Evolutionary conservation across 2,797 vertebrate species (phyloP).

Genomic region (Chloroceryle amazona): DNA sequence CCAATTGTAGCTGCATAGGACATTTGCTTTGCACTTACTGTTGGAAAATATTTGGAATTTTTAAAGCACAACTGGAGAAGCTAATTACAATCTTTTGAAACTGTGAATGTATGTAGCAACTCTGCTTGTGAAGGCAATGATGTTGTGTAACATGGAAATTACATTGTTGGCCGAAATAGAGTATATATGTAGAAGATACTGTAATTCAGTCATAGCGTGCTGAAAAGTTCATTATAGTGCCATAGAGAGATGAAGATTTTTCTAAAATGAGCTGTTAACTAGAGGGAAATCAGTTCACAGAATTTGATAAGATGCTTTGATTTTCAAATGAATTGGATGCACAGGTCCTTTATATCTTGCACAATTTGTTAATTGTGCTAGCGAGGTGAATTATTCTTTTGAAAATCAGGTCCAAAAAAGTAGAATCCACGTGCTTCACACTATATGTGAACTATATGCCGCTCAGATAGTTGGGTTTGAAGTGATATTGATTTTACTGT

Average conservation of each 20-base stretch:
- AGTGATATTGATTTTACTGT: constrained; percentile 74
- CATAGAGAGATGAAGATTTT: constrained; percentile 36
- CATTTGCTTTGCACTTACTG: constrained; percentile 82
- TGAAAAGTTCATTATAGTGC: constrained; percentile 58
- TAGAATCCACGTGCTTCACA: constrained; percentile 44
- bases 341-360: constrained; percentile 11
- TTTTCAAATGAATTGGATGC: constrained; percentile 42
- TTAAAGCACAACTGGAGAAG: constrained; percentile 92
- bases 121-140: constrained; percentile 80
- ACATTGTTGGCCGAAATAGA: constrained; percentile 74
- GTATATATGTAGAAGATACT: constrained; percentile 70
- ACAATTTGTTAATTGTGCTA: constrained; percentile 48
- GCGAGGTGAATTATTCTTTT: constrained; percentile 9
- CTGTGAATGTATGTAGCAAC: constrained; percentile 90
- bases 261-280: background rate
- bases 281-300: constrained; percentile 30
- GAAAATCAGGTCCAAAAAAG: constrained; percentile 45
- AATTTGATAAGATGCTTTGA: constrained; percentile 65
- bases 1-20: constrained; percentile 77
- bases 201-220: constrained; percentile 61
- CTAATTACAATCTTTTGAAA: constrained; percentile 82
- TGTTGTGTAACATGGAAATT: constrained; percentile 75
- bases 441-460: background rate
- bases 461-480: constrained; percentile 51
- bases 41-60: constrained; percentile 74